A percentile compares a stretch with the other conserved stretches of the same genome.
Conservation (phyloP, 1,140 invertebrate genomes). For the Scaptomyza montana region DNA sequence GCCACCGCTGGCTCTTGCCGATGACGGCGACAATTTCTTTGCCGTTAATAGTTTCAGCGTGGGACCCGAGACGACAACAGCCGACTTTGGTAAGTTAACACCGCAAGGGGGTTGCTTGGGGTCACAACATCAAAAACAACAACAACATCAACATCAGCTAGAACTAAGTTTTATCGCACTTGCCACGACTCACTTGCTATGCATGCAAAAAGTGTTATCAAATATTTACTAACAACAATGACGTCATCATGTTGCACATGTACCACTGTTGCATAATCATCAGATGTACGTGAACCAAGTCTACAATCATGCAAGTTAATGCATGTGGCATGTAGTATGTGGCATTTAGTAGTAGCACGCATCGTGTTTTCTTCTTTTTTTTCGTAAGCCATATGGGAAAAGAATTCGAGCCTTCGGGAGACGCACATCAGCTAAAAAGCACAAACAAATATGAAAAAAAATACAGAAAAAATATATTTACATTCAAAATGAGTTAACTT, state of each 20-base stretch:
- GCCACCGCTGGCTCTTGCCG: slow-evolving; percentile 53
- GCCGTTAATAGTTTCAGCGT: slow-evolving; percentile 77
- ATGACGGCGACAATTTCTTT: slow-evolving; percentile 82
- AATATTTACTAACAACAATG: slow-evolving; percentile 25
- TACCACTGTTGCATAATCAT: slow-evolving; percentile 34
- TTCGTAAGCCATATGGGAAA: neutral
- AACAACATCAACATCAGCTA: neutral
- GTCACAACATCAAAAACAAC: neutral
- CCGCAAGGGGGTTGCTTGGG: neutral
- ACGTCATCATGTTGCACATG: slow-evolving; percentile 42
- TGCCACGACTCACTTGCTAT: slow-evolving; percentile 1
- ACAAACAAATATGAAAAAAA: too few species aligned
- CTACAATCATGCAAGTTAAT: neutral
- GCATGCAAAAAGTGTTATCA: slow-evolving; percentile 33
- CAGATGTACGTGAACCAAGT: neutral
- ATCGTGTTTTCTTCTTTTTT: neutral
- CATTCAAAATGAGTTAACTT: too few species aligned
- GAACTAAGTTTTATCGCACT: slow-evolving; percentile 9
- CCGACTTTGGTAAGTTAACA: slow-evolving; percentile 79
- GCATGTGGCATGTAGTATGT: neutral
- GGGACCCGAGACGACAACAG: slow-evolving; percentile 81
- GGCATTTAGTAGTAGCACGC: neutral
- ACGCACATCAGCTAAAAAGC: too few species aligned
- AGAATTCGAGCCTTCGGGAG: neutral
- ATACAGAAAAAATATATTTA: too few species aligned